Percentiles rank a stretch among this genome's conserved stretches.
Evolutionary conservation across 2,797 vertebrate species (phyloP).

Genomic region (Babyrousa celebensis): DNA sequence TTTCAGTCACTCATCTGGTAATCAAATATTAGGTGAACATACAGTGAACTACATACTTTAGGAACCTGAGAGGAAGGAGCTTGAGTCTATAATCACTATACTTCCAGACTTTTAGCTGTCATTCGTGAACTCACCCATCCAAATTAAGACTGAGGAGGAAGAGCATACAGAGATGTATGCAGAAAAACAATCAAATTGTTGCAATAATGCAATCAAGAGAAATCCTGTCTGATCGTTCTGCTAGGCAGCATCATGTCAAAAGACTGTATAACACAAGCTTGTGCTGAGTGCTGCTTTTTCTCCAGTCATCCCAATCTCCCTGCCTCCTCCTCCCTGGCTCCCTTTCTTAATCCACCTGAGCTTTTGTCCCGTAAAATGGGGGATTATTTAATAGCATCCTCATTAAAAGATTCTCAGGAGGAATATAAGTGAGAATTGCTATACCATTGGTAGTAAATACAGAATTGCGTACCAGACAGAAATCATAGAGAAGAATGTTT

Average conservation of each 20-base stretch:
- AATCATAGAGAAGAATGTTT: constrained; percentile 11
- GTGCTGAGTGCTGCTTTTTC: too few species aligned
- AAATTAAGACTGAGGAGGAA: background rate
- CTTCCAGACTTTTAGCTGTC: background rate
- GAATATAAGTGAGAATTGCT: constrained; percentile 33
- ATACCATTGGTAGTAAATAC: background rate
- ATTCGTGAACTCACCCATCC: background rate
- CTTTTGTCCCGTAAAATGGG: background rate
- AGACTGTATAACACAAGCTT: too few species aligned
- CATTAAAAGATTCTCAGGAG: constrained; percentile 6
- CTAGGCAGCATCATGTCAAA: too few species aligned
- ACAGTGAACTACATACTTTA: background rate
- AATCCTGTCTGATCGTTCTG: too few species aligned
- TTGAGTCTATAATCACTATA: background rate
- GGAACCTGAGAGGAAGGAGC: background rate
- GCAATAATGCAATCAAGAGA: too few species aligned
- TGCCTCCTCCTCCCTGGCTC: too few species aligned
- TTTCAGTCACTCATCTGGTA: background rate
- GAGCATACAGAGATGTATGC: background rate
- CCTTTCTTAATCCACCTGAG: background rate
- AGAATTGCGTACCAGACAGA: background rate
- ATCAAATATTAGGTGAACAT: background rate
- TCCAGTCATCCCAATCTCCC: too few species aligned
- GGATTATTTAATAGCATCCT: background rate
- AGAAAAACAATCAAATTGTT: background rate